Base-by-base conservation (phyloP, 1,140 invertebrate genomes). In the Drosophila erecta region DNA sequence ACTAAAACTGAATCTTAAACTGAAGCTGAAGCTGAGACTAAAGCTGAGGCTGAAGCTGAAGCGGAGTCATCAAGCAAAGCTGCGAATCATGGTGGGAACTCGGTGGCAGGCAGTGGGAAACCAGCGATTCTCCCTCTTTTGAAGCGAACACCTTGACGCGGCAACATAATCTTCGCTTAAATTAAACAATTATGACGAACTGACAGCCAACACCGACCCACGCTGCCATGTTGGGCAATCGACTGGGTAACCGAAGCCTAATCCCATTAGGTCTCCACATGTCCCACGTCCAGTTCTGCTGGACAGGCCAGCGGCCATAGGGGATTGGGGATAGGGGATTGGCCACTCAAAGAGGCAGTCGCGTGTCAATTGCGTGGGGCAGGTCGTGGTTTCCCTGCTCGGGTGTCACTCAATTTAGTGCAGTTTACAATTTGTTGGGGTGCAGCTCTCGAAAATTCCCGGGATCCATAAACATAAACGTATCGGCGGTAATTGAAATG, bases 161-260 rank as follows among this genome's bases (percentile, higher is more conserved):
- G 49, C 54, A 76, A 76, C 66, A 76, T 74, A 70, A 83, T 85
- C 73, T 67, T 67, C 60, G 75, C 61, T 59, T 58, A 77, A 89
- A 83, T 89, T 89, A 89, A 84, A 84, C 84, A 89, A 89, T 89
- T 89, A 89, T 89, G 84, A 80, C 61, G 76, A 60, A 55, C 64
- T 33, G 55, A 50, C 51, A 43, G 49, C n/a, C 20, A 37, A 20
- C 22, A 17, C 37, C 54, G n/a, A 22, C 44, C 60, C 35, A 54
- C 58, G 49, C 37, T 30, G 15, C 5, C 22, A 22, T 24, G 58
- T 73, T 49, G 56, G 57, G 20, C 70, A 74, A 57, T 74, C 53
- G 30, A 24, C 38, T 61, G 70, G 60, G 79, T 87, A 84, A 79
- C 60, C 44, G 69, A 79, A 89, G 84, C 67, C 76, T 81, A 89